Evolutionary conservation across 2,113 vertebrate species (phyloP).

Genomic region (Acrocephalus kingi): DNA sequence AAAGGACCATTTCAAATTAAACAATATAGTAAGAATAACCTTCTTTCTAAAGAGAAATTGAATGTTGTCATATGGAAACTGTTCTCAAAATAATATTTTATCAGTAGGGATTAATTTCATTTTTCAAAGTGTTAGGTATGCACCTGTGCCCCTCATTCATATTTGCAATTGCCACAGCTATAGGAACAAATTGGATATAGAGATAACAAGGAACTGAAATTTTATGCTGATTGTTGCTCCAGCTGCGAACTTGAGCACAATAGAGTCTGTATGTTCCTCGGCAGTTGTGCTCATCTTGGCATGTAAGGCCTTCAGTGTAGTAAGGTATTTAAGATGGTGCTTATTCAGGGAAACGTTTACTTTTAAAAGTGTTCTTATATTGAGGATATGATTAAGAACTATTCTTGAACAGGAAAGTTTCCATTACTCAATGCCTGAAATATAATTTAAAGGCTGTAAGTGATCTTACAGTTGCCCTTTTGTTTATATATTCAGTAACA

Average conservation of each 20-base stretch:
- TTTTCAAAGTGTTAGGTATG: neutral
- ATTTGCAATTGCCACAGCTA: neutral
- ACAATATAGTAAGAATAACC: neutral
- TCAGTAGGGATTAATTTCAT: neutral
- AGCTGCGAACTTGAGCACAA: neutral
- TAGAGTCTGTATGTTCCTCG: neutral
- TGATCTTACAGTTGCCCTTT: neutral
- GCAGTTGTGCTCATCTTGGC: neutral
- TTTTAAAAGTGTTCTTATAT: neutral
- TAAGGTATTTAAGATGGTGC: neutral
- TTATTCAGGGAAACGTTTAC: neutral
- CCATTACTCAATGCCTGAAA: neutral
- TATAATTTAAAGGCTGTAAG: neutral
- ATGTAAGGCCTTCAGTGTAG: neutral
- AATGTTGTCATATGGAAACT: neutral
- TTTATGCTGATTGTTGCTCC: neutral
- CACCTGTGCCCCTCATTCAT: neutral
- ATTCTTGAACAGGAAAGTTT: neutral
- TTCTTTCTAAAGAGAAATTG: neutral
- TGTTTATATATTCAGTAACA: neutral
- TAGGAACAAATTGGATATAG: neutral
- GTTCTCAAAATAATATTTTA: neutral
- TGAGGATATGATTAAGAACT: neutral
- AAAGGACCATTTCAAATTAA: neutral
- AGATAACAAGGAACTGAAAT: neutral